Base-by-base conservation (phyloP, 2,888 invertebrate genomes). In the Biston stratarius region DNA sequence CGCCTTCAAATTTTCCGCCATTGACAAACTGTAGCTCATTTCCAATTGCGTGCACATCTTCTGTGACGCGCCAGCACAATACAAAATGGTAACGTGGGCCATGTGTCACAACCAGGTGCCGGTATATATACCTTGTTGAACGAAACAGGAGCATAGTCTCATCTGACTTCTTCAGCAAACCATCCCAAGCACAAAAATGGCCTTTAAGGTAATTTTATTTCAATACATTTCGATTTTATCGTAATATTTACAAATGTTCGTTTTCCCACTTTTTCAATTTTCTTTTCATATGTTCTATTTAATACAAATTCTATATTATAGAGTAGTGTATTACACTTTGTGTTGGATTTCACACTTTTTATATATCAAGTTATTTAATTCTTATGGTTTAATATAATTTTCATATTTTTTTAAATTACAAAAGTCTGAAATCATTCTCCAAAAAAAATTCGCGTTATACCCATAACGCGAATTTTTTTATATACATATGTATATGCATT, bases 11-110 rank as follows among this genome's bases (percentile, higher is more conserved):
- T 90, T 91, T 89, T 90, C 91, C 90, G 83, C 88, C 89, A 86
- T 89, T 91, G 87, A 89, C 91, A 88, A 90, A 92, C 82, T 88
- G 83, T 83, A 81, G 77, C 91, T 92, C 92, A 92, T 92, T 92
- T 89, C 77, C 85, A 89, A 92, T 92, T 91, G 84, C 92, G 81
- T 80, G 85, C 92, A 91, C 92, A 92, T 91, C 82, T 87, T 78
- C 80, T 85, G 82, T 85, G 87, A 88, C 86, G 89, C 90, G 85
- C 83, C 80, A 74, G 77, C 75, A 88, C 83, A 90, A 92, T 92
- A 90, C 92, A 88, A 91, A 92, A 81, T 83, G 83, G 81, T 86
- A 85, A 87, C 90, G 90, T 91, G 91, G 84, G 75, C 65, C 64
- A 71, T 77, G 79, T 88, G 90, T 89, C 92, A 89, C 93, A 92